Conservation (phyloP, 1,140 invertebrate genomes). For the Aphelinus certus region DNA sequence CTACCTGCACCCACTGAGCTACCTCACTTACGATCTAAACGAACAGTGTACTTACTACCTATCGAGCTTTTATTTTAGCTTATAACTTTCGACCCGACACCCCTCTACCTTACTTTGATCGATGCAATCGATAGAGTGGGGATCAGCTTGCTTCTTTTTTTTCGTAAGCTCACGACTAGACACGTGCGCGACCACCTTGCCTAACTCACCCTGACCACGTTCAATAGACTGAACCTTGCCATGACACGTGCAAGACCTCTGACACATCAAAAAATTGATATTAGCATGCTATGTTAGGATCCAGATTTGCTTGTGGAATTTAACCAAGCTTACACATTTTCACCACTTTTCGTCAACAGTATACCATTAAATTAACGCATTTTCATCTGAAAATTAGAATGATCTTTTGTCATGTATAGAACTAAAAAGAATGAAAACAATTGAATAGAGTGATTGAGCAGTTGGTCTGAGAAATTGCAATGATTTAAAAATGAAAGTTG, state of each 20-base stretch:
- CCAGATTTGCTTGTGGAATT: no score
- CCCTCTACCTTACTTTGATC: constrained; percentile 27
- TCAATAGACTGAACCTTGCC: background rate
- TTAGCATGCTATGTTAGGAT: no score
- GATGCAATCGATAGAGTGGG: constrained; percentile 39
- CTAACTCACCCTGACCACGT: background rate
- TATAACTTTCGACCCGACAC: constrained; percentile 51
- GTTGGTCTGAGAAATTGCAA: no score
- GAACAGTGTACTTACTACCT: constrained; percentile 47
- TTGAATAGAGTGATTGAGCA: no score
- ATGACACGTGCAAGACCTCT: background rate
- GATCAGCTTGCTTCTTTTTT: constrained; percentile 46
- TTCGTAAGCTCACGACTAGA: constrained; percentile 42
- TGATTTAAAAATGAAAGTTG: no score
- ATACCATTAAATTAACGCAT: no score
- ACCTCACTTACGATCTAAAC: constrained; percentile 41
- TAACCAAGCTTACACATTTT: no score
- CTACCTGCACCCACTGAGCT: constrained; percentile 46
- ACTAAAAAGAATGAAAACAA: no score
- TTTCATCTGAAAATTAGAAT: no score
- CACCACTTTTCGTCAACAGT: no score
- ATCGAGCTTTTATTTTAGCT: constrained; percentile 62
- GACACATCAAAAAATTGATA: no score
- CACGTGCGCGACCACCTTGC: background rate
- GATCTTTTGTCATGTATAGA: no score